Conservation (phyloP, 2,113 vertebrate genomes). For the Burhinus oedicnemus region DNA sequence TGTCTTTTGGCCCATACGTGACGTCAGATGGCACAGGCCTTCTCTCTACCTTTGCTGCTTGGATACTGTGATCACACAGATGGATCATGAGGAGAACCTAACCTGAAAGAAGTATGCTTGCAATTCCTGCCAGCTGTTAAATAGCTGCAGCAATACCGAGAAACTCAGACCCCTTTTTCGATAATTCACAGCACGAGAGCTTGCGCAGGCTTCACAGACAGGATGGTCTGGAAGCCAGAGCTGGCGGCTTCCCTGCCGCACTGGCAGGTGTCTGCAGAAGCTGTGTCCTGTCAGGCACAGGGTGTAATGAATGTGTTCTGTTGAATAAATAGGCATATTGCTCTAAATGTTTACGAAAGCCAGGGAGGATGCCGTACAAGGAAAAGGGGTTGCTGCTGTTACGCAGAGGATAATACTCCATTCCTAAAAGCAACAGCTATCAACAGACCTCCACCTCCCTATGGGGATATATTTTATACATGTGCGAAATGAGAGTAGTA, state of each 20-base stretch:
- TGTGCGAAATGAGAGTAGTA: neutral
- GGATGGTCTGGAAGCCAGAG: neutral
- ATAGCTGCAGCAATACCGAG: neutral
- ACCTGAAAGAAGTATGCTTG: neutral
- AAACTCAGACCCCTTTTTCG: neutral
- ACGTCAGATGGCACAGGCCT: neutral
- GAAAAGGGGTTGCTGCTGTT: neutral
- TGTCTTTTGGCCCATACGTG: neutral
- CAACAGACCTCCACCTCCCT: neutral
- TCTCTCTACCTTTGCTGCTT: neutral
- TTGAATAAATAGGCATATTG: neutral
- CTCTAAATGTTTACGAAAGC: neutral
- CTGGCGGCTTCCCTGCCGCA: rapidly evolving
- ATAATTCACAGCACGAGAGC: neutral
- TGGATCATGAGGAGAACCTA: neutral
- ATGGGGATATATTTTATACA: neutral
- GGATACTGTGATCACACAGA: neutral
- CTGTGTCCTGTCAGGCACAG: neutral
- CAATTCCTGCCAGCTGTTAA: neutral
- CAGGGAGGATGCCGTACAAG: neutral
- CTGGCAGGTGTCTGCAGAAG: neutral
- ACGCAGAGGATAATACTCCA: neutral
- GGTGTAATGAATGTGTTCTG: neutral
- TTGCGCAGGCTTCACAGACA: rapidly evolving
- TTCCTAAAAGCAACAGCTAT: neutral